These are phyloP conservation scores for Tetrao urogallus DNA, from an alignment of 2,113 vertebrate genomes.

Conservation along the genomic window DNA sequence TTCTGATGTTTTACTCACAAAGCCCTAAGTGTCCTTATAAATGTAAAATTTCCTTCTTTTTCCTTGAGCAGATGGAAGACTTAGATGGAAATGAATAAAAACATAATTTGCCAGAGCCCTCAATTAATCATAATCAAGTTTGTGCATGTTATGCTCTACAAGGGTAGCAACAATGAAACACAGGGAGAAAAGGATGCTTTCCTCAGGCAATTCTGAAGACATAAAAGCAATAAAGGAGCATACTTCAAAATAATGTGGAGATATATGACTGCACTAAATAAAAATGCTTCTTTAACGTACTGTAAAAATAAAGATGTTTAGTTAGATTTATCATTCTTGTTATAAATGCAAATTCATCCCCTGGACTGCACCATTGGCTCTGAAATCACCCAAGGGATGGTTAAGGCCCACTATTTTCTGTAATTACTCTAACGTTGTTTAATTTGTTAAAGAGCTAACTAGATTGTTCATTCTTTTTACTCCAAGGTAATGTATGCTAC, in stretches of 20 bases:
- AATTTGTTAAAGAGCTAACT: slow-evolving; percentile 41
- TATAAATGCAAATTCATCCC: slow-evolving; percentile 45
- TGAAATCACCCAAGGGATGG: not conserved
- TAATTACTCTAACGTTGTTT: slow-evolving; percentile 56
- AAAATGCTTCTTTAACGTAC: slow-evolving; percentile 74
- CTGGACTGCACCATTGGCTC: not conserved
- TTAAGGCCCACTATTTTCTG: slow-evolving; percentile 11
- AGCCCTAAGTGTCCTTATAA: slow-evolving; percentile 35
- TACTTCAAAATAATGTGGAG: slow-evolving; percentile 77
- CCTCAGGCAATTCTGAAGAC: slow-evolving; percentile 71
- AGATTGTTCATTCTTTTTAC: not conserved
- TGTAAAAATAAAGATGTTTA: slow-evolving; percentile 73
- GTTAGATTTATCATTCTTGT: slow-evolving; percentile 73
- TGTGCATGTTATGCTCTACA: slow-evolving; percentile 61
- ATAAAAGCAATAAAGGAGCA: slow-evolving; percentile 72
- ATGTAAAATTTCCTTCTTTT: slow-evolving; percentile 11
- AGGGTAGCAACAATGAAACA: slow-evolving; percentile 62
- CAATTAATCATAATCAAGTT: slow-evolving; percentile 74
- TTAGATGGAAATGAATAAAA: slow-evolving; percentile 56
- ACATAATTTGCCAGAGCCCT: slow-evolving; percentile 29
- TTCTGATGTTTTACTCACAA: slow-evolving; percentile 45
- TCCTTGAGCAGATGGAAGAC: slow-evolving; percentile 61
- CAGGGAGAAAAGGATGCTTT: slow-evolving; percentile 67
- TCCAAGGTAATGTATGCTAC: not conserved
- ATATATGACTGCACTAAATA: slow-evolving; percentile 75